Evolutionary conservation across 2,113 vertebrate genomes (phyloP).

Genomic region (Podarcis muralis): DNA sequence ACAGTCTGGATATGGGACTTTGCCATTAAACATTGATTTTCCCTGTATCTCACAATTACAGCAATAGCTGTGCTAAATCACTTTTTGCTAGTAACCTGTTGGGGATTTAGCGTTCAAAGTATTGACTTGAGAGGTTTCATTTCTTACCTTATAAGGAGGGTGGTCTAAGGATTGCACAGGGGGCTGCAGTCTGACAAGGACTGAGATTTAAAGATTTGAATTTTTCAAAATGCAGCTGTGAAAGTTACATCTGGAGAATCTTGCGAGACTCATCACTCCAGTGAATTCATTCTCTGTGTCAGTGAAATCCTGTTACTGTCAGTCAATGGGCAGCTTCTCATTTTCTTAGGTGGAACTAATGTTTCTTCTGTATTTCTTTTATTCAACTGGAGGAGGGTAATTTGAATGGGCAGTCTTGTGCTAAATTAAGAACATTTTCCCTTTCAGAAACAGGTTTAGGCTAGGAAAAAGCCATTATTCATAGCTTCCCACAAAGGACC

Average conservation of each 20-base stretch:
- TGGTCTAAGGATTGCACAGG: slow-evolving; percentile 27
- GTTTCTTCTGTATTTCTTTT: background rate
- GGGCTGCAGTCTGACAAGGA: background rate
- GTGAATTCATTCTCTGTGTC: background rate
- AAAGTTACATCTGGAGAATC: slow-evolving; percentile 1
- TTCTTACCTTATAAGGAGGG: slow-evolving; percentile 38
- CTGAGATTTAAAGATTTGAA: background rate
- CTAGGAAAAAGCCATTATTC: background rate
- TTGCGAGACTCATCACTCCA: background rate
- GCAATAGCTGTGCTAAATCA: slow-evolving; percentile 73
- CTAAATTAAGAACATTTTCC: background rate
- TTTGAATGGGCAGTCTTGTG: background rate
- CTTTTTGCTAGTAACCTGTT: slow-evolving; percentile 48
- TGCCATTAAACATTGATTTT: slow-evolving; percentile 70
- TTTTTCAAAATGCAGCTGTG: background rate
- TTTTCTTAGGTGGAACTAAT: background rate
- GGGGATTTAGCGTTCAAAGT: slow-evolving; percentile 48
- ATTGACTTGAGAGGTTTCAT: slow-evolving; percentile 27
- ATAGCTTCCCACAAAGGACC: too few relatives aligned
- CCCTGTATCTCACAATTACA: slow-evolving; percentile 70
- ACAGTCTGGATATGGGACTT: slow-evolving; percentile 51
- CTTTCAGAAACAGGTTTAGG: background rate
- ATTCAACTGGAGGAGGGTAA: background rate
- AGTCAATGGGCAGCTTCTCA: background rate
- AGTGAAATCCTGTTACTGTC: background rate